Percentiles rank a stretch among this genome's conserved stretches.
Evolutionary conservation across 2,888 invertebrate genomes (phyloP).

Genomic region (Ectemnius lituratus): DNA sequence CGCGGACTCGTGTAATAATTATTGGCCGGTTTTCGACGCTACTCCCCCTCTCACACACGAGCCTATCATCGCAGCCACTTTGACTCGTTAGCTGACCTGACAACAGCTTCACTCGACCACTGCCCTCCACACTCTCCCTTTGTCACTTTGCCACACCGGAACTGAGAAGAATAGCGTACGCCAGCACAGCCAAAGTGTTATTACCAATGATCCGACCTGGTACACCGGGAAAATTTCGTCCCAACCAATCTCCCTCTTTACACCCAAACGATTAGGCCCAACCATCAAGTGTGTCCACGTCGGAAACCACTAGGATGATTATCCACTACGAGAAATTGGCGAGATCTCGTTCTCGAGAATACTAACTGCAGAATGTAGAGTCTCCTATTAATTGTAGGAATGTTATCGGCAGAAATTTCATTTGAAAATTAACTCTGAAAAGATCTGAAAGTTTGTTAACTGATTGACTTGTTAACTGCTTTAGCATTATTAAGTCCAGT

Average conservation of each 20-base stretch:
- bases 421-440: too few relatives aligned
- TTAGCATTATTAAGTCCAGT: too few relatives aligned
- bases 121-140: conserved; percentile 36
- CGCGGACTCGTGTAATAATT: conserved; percentile 68
- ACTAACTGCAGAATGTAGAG: too few relatives aligned
- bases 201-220: not conserved
- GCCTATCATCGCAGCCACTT: conserved; percentile 44
- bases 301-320: too few relatives aligned
- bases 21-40: conserved; percentile 61
- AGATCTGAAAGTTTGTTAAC: too few relatives aligned
- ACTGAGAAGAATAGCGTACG: conserved; percentile 12
- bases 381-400: too few relatives aligned
- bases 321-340: too few relatives aligned
- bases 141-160: conserved; percentile 19
- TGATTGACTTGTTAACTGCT: too few relatives aligned
- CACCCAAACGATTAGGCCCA: too few relatives aligned
- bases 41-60: conserved; percentile 12
- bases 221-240: not conserved
- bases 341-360: too few relatives aligned
- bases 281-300: too few relatives aligned
- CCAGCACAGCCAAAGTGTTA: conserved; percentile 11
- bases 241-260: not conserved
- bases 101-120: conserved; percentile 38
- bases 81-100: conserved; percentile 46
- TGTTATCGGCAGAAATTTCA: too few relatives aligned